These are phyloP conservation scores for Melipona bicolor DNA, from an alignment of 2,888 invertebrate genomes.

Conservation along the genomic window DNA sequence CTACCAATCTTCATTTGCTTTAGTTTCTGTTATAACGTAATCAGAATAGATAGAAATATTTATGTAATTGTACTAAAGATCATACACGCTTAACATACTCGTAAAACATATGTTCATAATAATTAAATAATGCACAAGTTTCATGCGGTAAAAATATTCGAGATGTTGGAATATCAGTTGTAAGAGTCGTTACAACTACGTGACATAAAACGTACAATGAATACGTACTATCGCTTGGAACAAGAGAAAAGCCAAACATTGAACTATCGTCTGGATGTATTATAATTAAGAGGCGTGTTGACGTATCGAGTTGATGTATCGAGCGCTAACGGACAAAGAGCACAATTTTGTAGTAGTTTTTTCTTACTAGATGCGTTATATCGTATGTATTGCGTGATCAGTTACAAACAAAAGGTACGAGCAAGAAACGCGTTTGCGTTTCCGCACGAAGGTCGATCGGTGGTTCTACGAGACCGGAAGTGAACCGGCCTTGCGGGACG, in stretches of 20 bases:
- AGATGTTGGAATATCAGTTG: no score
- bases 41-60: no score
- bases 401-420: conserved; percentile 46
- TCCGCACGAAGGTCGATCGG: conserved; percentile 81
- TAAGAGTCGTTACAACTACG: no score
- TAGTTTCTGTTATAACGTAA: no score
- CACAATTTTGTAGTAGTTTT: conserved; percentile 25
- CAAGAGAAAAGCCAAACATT: not conserved
- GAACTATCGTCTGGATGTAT: not conserved
- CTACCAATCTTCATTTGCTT: no score
- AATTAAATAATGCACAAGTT: no score
- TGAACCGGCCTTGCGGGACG: conserved; percentile 82
- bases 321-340: conserved; percentile 19
- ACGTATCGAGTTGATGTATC: not conserved
- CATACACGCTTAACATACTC: no score
- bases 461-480: conserved; percentile 81
- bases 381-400: conserved; percentile 40
- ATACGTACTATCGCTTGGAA: no score
- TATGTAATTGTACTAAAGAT: no score
- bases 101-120: no score
- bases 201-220: no score
- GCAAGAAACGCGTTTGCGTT: conserved; percentile 76
- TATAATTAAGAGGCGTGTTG: conserved; percentile 15
- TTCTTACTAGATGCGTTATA: conserved; percentile 20
- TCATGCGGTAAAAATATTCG: no score